Evolutionary conservation across 2,888 invertebrate species (phyloP), one percentile per base, ranked within the genome.

Genomic region (Nomada flava): DNA sequence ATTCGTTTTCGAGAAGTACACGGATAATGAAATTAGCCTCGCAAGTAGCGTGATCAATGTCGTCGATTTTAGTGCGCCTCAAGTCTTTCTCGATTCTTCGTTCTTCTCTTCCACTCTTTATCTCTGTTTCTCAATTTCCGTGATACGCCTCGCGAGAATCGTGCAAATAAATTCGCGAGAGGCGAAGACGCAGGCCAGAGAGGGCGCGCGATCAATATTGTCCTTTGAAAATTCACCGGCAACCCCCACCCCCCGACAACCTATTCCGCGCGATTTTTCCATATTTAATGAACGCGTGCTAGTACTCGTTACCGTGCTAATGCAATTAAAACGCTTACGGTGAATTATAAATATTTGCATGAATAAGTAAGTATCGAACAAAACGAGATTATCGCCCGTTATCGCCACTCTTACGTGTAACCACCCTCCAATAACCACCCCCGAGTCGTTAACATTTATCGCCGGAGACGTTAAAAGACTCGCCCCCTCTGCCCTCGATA

Each of bases 301-400:
- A 52, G 75, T 79, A 76, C 79, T 83, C 83, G 83, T 83, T 83
- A 79, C 62, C 71, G 79, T 78, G 74, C 57, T 78, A 79, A 79
- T 72, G 79, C 83, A 79, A 83, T 83, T 83, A 83, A 83, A 83
- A 72, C 71, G 75, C 83, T 83, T 83, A 83, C 79, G 79, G 72
- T 78, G 71, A 83, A 83, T 83, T 83, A 83, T 83, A 83, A 83
- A 83, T 83, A 83, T 83, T 83, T 79, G 79, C 83, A 79, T 71
- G 83, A 79, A 83, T 83, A 76, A 79, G 70, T 83, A 75, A 83
- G 83, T 79, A 83, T 79, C 83, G 75, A 70, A 60, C 60, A 20
- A 59, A 78, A 78, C 75, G 59, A 72, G 72, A 75, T 76, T 79
- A 83, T 65, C 68, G 64, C 44, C 59, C 63, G 72, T 83, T 79